A percentile compares a stretch with the other conserved stretches of the same genome.
These are phyloP conservation scores for Eulemur coronatus DNA, from an alignment of 2,797 vertebrate genomes.

Conservation along the genomic window DNA sequence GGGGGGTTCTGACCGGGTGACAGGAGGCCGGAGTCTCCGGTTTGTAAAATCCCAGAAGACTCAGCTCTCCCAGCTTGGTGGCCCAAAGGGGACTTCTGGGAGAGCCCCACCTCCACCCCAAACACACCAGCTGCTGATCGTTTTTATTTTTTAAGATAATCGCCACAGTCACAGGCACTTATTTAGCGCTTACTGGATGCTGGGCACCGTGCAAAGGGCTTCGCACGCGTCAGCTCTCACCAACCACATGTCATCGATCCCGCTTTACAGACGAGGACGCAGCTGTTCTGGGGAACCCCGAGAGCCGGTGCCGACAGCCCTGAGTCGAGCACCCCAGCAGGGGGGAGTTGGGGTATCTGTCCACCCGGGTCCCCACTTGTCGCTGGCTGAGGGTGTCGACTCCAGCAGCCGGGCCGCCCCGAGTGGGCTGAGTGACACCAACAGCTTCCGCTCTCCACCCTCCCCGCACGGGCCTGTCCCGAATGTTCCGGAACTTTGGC, in stretches of 20 bases:
- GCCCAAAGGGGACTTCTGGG: neutral
- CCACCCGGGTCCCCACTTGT: neutral
- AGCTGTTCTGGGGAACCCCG: neutral
- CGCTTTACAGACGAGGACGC: neutral
- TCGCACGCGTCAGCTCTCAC: fast-evolving
- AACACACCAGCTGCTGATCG: neutral
- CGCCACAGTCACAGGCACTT: neutral
- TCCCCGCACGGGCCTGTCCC: neutral
- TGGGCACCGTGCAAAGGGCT: neutral
- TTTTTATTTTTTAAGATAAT: neutral
- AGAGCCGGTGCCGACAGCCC: neutral
- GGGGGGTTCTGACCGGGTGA: neutral
- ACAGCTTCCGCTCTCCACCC: too few relatives aligned
- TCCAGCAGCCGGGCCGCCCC: neutral
- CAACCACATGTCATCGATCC: too few relatives aligned
- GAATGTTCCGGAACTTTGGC: neutral
- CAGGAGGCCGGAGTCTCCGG: fast-evolving
- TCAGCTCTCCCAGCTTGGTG: too few relatives aligned
- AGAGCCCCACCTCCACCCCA: neutral
- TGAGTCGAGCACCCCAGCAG: neutral
- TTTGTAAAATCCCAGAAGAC: neutral
- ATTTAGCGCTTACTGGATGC: neutral
- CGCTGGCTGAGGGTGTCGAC: neutral
- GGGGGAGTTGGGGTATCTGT: neutral
- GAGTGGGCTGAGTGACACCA: too few relatives aligned